phyloP scores from a whole-genome alignment of 2,113 vertebrate genomes.

The Eretmochelys imbricata region DNA sequence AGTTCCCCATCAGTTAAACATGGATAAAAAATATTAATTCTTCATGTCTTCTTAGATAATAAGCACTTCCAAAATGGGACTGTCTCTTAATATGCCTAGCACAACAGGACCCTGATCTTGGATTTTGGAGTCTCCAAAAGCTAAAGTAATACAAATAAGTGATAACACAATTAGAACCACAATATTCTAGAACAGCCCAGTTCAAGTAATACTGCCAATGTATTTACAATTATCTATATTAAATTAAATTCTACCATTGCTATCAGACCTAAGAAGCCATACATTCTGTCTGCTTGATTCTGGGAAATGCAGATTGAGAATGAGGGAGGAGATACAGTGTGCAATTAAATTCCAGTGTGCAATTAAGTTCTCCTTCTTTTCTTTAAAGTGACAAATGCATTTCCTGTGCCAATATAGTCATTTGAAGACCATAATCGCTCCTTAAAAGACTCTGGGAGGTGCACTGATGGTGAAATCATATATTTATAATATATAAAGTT shows the following conservation, averaged over 20 bases:
- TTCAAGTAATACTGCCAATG: rapidly evolving
- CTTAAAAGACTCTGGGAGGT: background rate
- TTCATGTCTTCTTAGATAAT: background rate
- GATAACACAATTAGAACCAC: background rate
- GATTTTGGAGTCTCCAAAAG: rapidly evolving
- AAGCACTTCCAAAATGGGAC: background rate
- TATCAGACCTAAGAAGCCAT: background rate
- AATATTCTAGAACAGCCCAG: background rate
- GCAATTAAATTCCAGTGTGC: background rate
- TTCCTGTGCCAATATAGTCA: background rate
- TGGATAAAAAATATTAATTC: rapidly evolving
- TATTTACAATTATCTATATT: background rate
- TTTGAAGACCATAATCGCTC: background rate
- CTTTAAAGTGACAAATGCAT: background rate
- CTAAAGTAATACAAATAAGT: background rate
- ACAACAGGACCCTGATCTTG: background rate
- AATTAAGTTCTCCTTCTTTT: background rate
- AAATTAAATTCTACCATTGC: background rate
- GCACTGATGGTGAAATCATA: background rate
- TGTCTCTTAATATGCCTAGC: background rate
- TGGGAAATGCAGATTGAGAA: background rate
- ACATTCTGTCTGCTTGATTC: background rate
- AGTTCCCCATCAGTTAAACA: background rate
- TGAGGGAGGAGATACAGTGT: rapidly evolving
- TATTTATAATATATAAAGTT: background rate